Evolutionary conservation across 2,113 vertebrate species (phyloP).

Genomic region (Seriola aureovittata): DNA sequence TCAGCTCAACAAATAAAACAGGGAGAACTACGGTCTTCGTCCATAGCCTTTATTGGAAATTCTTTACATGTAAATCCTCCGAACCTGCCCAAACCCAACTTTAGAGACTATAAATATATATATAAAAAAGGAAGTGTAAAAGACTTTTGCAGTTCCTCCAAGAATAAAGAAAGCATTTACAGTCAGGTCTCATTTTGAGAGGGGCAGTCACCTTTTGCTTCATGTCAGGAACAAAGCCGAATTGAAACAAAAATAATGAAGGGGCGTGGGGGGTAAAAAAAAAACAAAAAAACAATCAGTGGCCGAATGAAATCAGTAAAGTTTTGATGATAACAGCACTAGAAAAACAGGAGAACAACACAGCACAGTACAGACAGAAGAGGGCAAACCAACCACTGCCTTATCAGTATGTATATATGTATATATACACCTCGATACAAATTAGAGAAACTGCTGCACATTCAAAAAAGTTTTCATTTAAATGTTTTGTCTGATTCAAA

Average conservation of each 20-base stretch:
- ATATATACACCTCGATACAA: constrained; percentile 14
- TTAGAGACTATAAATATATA: constrained; percentile 82
- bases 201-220: constrained; percentile 62
- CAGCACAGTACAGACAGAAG: constrained; percentile 52
- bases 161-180: constrained; percentile 80
- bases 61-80: constrained; percentile 71
- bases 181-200: constrained; percentile 59
- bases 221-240: constrained; percentile 30
- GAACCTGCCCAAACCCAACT: constrained; percentile 56
- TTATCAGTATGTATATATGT: constrained; percentile 42
- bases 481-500: not conserved
- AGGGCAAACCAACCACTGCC: constrained; percentile 41
- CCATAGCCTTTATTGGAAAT: constrained; percentile 77
- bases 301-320: constrained; percentile 32
- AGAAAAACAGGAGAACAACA: constrained; percentile 55
- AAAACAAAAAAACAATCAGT: constrained; percentile 1
- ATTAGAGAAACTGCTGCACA: constrained; percentile 11
- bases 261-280: too few species aligned
- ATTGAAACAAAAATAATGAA: constrained; percentile 23
- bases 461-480: not conserved
- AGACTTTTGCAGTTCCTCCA: constrained; percentile 70
- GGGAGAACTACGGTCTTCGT: constrained; percentile 50
- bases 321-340: constrained; percentile 48
- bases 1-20: constrained; percentile 55
- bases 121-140: constrained; percentile 76